phyloP scores from a whole-genome alignment of 2,888 invertebrate species.

The Diadegma fenestrale region DNA sequence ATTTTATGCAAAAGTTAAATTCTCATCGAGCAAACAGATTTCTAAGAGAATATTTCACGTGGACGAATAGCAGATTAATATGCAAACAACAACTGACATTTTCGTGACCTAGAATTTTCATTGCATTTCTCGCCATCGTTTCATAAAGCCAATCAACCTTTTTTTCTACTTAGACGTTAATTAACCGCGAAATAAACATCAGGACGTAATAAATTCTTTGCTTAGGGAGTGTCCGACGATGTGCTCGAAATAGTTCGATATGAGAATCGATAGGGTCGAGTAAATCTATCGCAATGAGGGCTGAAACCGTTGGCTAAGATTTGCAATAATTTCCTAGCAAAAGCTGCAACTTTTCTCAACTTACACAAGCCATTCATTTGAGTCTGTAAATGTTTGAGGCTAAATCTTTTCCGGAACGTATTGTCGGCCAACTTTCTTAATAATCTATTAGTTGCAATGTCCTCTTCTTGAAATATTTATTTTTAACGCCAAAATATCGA shows the following conservation, averaged over 20 bases:
- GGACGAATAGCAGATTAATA: background rate
- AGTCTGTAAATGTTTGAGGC: background rate
- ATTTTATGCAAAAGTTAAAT: slow-evolving; percentile 17
- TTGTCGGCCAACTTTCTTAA: slow-evolving; percentile 18
- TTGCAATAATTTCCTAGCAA: background rate
- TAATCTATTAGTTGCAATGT: slow-evolving; percentile 29
- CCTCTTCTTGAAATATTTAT: background rate
- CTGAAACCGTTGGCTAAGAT: background rate
- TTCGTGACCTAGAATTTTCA: slow-evolving; percentile 53
- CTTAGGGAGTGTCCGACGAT: background rate
- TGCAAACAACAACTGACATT: slow-evolving; percentile 48
- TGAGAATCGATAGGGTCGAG: background rate
- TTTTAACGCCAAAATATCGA: slow-evolving; percentile 12
- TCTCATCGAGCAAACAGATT: background rate
- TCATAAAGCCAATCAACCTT: slow-evolving; percentile 9
- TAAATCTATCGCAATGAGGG: background rate
- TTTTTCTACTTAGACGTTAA: background rate
- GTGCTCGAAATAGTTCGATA: background rate
- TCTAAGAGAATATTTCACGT: slow-evolving; percentile 5
- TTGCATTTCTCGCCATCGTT: slow-evolving; percentile 43
- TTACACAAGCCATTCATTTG: background rate
- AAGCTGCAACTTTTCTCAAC: background rate
- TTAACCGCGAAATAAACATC: background rate
- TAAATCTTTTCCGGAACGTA: background rate
- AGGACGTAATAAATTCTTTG: slow-evolving; percentile 5